phyloP scores from a whole-genome alignment of 2,113 vertebrate species.

The Neodon shergylaensis region DNA sequence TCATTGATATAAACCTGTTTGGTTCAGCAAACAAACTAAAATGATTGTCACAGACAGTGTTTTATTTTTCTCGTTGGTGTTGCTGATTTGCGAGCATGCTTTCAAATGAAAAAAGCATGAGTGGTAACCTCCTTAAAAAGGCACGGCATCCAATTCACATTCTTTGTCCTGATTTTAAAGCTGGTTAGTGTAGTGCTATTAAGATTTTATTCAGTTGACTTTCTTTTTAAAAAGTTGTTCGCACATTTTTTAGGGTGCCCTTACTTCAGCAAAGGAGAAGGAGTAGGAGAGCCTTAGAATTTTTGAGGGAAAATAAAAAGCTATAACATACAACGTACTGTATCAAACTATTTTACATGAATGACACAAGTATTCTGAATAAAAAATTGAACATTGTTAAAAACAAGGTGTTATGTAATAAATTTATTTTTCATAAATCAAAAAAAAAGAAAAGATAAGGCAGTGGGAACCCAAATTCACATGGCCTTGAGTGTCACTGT shows the following conservation, averaged over 20 bases:
- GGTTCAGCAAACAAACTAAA: slow-evolving; percentile 90
- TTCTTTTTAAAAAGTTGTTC: slow-evolving; percentile 83
- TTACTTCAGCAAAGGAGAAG: slow-evolving; percentile 88
- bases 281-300: slow-evolving; percentile 95
- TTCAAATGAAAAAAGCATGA: slow-evolving; percentile 90
- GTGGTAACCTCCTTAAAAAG: slow-evolving; percentile 85
- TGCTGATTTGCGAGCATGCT: slow-evolving; percentile 94
- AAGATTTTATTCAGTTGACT: slow-evolving; percentile 85
- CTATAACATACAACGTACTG: slow-evolving; percentile 98
- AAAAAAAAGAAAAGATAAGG: too few species aligned
- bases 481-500: background rate
- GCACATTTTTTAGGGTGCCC: slow-evolving; percentile 88
- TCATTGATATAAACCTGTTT: slow-evolving; percentile 91
- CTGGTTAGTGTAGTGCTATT: slow-evolving; percentile 89
- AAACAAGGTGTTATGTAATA: slow-evolving; percentile 93
- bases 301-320: slow-evolving; percentile 87
- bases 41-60: slow-evolving; percentile 89
- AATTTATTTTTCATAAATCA: slow-evolving; percentile 94
- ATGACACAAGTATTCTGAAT: slow-evolving; percentile 99
- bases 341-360: slow-evolving; percentile 99
- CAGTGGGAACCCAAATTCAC: background rate
- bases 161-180: slow-evolving; percentile 86
- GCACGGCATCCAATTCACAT: slow-evolving; percentile 89
- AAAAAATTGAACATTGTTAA: slow-evolving; percentile 91
- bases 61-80: slow-evolving; percentile 89